Percentiles rank a stretch among this genome's conserved stretches.
phyloP scores from a whole-genome alignment of 2,888 invertebrate species.

The Dysmachus trigonus region DNA sequence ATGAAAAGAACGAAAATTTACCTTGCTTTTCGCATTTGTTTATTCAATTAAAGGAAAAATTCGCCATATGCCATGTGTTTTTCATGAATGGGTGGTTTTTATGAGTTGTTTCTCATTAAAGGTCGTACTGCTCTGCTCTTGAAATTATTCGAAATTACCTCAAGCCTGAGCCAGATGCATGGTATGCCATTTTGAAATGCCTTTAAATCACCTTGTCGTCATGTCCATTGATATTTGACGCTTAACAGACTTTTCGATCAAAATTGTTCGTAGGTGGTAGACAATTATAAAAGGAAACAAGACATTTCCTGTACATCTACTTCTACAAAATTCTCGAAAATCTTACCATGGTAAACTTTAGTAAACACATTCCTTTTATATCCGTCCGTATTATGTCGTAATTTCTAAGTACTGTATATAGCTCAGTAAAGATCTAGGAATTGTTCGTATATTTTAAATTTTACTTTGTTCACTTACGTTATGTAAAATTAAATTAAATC shows the following conservation, averaged over 20 bases:
- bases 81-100: constrained; percentile 9
- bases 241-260: neutral
- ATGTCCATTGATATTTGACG: neutral
- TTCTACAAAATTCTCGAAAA: neutral
- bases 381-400: neutral
- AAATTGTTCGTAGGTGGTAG: neutral
- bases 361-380: neutral
- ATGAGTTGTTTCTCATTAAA: constrained; percentile 16
- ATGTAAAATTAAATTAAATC: neutral
- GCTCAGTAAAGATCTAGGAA: too few species aligned
- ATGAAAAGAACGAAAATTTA: constrained; percentile 19
- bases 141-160: constrained; percentile 4
- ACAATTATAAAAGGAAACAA: neutral
- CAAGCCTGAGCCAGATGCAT: neutral
- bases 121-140: neutral
- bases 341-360: neutral
- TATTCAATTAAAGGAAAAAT: constrained; percentile 17
- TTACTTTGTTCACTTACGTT: neutral
- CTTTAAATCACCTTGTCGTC: constrained; percentile 9
- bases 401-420: neutral
- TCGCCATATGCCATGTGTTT: constrained; percentile 16
- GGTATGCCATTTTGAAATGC: neutral
- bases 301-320: neutral
- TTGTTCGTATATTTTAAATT: neutral
- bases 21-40: constrained; percentile 7